Evolutionary conservation across 2,113 vertebrate species (phyloP), one percentile per base, ranked within the genome.

Genomic region (Sakesphorus luctuosus): DNA sequence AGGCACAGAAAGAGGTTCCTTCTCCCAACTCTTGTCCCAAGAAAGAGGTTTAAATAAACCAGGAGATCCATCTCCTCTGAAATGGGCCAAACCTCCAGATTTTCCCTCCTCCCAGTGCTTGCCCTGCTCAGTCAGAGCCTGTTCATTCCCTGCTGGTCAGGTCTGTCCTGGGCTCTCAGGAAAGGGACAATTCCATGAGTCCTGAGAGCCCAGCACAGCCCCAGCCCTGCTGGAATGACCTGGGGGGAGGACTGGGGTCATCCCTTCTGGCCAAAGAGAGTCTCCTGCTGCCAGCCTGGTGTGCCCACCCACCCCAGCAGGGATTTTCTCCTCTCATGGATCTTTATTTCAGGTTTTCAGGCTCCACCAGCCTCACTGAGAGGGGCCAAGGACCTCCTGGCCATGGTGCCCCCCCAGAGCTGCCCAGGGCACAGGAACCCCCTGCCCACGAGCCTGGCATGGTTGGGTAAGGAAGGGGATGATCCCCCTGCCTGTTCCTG

Each of bases 321-420:
- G 33, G 10, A 31, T 85, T 87, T 63, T 75, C 52, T 49, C 29
- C 49, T 8, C 24, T 53, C 36, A 21, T 55, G 49, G 35, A 3
- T 91, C 35, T 90, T 77, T 79, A 28, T 44, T 87, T 87, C 58
- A 97, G 96, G 55, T 46, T 85, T 88, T 38, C 5, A 5, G 81
- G 53, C 78, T 91, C 90, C 18, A 46, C 0, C 36, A 53, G 26
- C 87, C 55, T 5, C 33, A 38, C 5, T 40, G 93, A 88, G 84
- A 87, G 35, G 46, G 62, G 20, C 11, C 87, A 69, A 53, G 91
- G 80, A n/a, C 46, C 46, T 76, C 20, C 84, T 40, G 71, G 56
- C 63, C 63, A 9, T 4, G 25, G 24, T 35, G 25, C 7, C 35
- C 50, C 15, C 11, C 16, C 36, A 6, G 93, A 95, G 63, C 46